Base-by-base conservation (phyloP, 2,888 invertebrate genomes). In the Drosophila anomelani region DNA sequence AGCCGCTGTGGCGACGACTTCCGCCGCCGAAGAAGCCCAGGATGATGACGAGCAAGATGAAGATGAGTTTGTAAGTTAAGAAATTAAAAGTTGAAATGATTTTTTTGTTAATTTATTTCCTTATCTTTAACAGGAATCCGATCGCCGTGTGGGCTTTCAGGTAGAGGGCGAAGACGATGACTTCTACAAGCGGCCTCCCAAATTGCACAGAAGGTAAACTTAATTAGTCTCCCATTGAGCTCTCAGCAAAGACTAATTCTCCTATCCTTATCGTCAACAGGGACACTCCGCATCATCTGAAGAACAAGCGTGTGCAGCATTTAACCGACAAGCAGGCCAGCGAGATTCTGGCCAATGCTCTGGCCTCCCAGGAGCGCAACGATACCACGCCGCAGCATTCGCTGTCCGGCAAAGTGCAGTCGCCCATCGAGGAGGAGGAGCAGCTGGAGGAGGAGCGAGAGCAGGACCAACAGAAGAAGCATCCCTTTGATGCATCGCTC, bases 271-370 rank as follows among this genome's bases (percentile, higher is more conserved):
- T 98, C 74, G 9, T 10, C 23, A 96, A 97, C 73, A 95, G 99
- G 89, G 99, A 99, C 94, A 99, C 99, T 26, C 99, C 99, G 55
- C 99, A 99, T 94, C 99, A 99, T 93, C 95, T 98, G 91, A 99
- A 99, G 95, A 98, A 98, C 94, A 99, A 99, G 93, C 96, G 99
- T 91, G 97, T 99, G 88, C 95, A 95, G 91, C 92, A 94, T 74
- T 92, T 94, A 77, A 93, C 94, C 78, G 95, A 96, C 90, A 96
- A 95, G 92, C 95, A 96, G 90, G 95, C 95, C 84, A 94, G 94
- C 89, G 95, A 96, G 92, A 95, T 96, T 66, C 79, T 93, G 59
- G 91, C 92, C 55, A 93, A 92, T 69, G 93, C 92, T 3, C 72
- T 93, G 75, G 91, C 91, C 60, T 77, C 89, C 47, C 88, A 92